phyloP scores from a whole-genome alignment of 2,797 vertebrate genomes.

The Darevskia nairensis region DNA sequence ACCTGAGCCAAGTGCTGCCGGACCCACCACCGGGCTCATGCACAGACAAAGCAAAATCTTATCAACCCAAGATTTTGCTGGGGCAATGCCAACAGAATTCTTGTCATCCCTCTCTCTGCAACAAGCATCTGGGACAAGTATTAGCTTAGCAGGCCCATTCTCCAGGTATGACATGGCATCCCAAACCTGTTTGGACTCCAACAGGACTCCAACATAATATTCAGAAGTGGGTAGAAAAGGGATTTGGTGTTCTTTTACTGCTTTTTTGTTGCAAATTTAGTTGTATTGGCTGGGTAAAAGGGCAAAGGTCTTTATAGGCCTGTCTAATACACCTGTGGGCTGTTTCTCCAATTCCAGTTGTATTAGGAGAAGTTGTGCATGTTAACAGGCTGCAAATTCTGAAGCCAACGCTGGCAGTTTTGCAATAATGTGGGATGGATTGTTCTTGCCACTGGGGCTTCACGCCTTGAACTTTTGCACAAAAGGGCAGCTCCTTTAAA shows the following conservation, averaged over 20 bases:
- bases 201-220: accelerated
- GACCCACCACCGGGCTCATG: not conserved
- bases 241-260: not conserved
- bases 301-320: no score
- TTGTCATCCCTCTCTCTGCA: constrained; percentile 64
- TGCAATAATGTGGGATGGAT: not conserved
- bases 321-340: not conserved
- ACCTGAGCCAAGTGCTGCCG: constrained; percentile 69
- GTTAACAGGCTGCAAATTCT: not conserved
- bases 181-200: not conserved
- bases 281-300: not conserved
- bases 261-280: not conserved
- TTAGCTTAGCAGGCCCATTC: constrained; percentile 79
- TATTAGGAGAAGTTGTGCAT: not conserved
- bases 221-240: not conserved
- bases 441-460: not conserved
- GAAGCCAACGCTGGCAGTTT: not conserved
- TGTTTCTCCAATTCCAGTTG: no score
- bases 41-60: constrained; percentile 78
- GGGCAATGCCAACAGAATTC: constrained; percentile 72
- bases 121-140: constrained; percentile 72
- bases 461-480: not conserved
- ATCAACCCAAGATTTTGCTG: constrained; percentile 72
- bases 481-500: not conserved
- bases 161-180: constrained; percentile 72